Conservation (phyloP, 2,113 vertebrate species). For the Rhea pennata region DNA sequence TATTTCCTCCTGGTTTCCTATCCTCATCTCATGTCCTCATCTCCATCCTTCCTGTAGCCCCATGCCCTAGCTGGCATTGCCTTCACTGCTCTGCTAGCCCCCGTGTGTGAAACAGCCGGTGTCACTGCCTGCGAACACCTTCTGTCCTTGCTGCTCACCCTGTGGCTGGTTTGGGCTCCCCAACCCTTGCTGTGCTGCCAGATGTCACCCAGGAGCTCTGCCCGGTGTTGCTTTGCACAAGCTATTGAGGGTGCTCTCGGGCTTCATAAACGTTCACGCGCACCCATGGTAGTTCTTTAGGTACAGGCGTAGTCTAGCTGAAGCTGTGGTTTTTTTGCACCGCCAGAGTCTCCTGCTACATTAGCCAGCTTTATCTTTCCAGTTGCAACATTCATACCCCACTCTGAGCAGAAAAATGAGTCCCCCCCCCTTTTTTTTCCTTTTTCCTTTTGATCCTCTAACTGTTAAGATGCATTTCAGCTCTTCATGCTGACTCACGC, state of each 20-base stretch:
- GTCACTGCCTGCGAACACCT: fast-evolving
- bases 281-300: background rate
- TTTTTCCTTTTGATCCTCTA: background rate
- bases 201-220: background rate
- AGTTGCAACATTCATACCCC: background rate
- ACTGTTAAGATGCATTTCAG: background rate
- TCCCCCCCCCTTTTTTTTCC: too few species aligned
- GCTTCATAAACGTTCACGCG: background rate
- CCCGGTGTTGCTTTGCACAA: background rate
- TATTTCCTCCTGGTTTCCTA: background rate
- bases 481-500: constrained; percentile 36
- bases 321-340: background rate
- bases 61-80: background rate
- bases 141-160: background rate
- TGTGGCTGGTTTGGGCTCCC: background rate
- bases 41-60: background rate
- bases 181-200: background rate
- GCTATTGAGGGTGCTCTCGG: background rate
- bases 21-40: background rate
- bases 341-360: background rate
- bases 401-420: background rate
- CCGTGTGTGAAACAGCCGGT: fast-evolving
- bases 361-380: background rate
- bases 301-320: background rate
- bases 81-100: background rate